Conservation (phyloP, 2,888 invertebrate genomes). For the Candidula unifasciata region DNA sequence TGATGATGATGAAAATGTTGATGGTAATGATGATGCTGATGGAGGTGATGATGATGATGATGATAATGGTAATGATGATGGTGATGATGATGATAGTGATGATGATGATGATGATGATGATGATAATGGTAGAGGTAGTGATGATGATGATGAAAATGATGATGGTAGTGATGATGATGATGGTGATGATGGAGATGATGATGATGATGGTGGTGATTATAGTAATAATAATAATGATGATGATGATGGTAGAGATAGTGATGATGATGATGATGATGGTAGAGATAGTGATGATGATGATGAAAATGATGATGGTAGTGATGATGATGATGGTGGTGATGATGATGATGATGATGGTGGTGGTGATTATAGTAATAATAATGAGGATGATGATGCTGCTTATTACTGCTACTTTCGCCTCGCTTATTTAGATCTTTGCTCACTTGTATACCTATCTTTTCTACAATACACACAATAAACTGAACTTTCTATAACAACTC, state of each 20-base stretch:
- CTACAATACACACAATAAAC: too few relatives aligned
- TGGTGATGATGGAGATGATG: slow-evolving; percentile 15
- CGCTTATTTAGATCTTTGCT: too few relatives aligned
- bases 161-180: slow-evolving; percentile 25
- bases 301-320: neutral
- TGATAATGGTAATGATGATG: slow-evolving; percentile 7
- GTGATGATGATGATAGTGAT: slow-evolving; percentile 20
- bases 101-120: slow-evolving; percentile 27
- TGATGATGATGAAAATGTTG: too few relatives aligned
- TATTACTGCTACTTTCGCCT: too few relatives aligned
- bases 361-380: slow-evolving; percentile 31
- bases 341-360: slow-evolving; percentile 34
- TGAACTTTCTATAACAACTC: too few relatives aligned
- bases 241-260: slow-evolving; percentile 14
- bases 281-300: neutral
- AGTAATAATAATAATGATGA: slow-evolving; percentile 19
- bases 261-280: slow-evolving; percentile 16
- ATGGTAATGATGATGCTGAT: too few relatives aligned
- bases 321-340: slow-evolving; percentile 6
- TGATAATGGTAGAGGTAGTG: neutral
- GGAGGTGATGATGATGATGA: too few relatives aligned
- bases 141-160: slow-evolving; percentile 24
- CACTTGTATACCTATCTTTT: too few relatives aligned
- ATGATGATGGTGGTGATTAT: slow-evolving; percentile 24
- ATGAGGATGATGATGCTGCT: slow-evolving; percentile 39